These are phyloP conservation scores for Drosophila anomalipes DNA, from an alignment of 2,888 invertebrate species.

Conservation along the genomic window DNA sequence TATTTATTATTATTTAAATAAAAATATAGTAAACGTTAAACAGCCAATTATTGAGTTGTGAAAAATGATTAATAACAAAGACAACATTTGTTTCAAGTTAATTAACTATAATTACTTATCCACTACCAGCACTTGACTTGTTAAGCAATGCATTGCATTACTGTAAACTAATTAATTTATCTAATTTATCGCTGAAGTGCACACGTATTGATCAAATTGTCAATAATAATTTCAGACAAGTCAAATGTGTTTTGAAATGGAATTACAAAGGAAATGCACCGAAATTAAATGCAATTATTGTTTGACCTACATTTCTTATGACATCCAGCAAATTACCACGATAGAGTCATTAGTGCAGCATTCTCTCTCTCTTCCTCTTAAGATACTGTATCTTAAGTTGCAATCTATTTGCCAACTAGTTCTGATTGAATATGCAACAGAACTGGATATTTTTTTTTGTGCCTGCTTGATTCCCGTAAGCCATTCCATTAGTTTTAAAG, in stretches of 20 bases:
- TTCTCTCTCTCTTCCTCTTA: slow-evolving; percentile 8
- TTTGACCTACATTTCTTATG: slow-evolving; percentile 38
- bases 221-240: slow-evolving; percentile 9
- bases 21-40: neutral
- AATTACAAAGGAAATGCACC: slow-evolving; percentile 10
- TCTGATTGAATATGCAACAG: slow-evolving; percentile 31
- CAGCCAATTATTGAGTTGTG: neutral
- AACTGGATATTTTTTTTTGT: slow-evolving; percentile 36
- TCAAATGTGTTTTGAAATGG: neutral
- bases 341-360: slow-evolving; percentile 45
- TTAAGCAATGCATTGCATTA: slow-evolving; percentile 44
- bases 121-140: slow-evolving; percentile 2
- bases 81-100: neutral
- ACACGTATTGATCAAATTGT: slow-evolving; percentile 9
- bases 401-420: slow-evolving; percentile 47
- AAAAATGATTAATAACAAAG: slow-evolving; percentile 12
- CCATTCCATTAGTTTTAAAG: slow-evolving; percentile 63
- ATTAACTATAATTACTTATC: neutral
- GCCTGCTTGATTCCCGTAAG: slow-evolving; percentile 45
- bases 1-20: neutral
- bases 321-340: slow-evolving; percentile 28
- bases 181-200: neutral
- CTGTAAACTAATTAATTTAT: slow-evolving; percentile 33
- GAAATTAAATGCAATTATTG: slow-evolving; percentile 25
- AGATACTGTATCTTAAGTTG: slow-evolving; percentile 23